Evolutionary conservation across 2,888 invertebrate genomes (phyloP).

Genomic region (Cerastis leucographa): DNA sequence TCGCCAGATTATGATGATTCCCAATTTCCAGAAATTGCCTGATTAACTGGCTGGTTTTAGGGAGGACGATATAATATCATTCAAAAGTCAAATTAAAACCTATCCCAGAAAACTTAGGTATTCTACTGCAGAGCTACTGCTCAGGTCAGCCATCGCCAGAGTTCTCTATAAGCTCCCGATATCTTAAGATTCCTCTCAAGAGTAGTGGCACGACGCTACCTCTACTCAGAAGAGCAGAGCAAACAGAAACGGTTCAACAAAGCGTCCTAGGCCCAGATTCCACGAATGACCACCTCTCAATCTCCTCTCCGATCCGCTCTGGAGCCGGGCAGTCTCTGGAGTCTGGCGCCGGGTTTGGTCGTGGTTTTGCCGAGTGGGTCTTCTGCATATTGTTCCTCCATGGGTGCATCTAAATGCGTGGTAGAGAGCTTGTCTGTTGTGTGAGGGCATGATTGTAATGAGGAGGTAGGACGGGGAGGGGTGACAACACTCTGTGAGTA

Average conservation of each 20-base stretch:
- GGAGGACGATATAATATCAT: not conserved
- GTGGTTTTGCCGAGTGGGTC: not conserved
- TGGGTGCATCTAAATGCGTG: conserved; percentile 18
- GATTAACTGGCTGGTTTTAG: not conserved
- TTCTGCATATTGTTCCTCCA: conserved; percentile 17
- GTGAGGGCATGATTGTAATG: conserved; percentile 43
- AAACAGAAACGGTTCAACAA: not conserved
- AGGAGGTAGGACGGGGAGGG: conserved; percentile 36
- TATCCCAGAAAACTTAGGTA: not conserved
- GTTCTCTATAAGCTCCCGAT: not conserved
- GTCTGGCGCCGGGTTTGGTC: not conserved
- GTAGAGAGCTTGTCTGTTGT: conserved; percentile 58
- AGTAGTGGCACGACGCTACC: not conserved
- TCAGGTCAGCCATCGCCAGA: not conserved
- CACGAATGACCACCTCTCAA: not conserved
- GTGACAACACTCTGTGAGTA: not conserved
- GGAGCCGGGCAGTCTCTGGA: too few species aligned
- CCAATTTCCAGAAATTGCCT: not conserved
- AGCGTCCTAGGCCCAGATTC: not conserved
- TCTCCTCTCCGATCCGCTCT: not conserved
- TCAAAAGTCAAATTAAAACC: not conserved
- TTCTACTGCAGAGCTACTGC: not conserved
- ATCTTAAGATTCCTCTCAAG: not conserved
- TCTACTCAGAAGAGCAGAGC: not conserved
- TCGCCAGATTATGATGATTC: too few species aligned